Percentiles rank a stretch among this genome's conserved stretches.
Evolutionary conservation across 1,140 invertebrate species (phyloP).

Genomic region (Lycorma delicatula): DNA sequence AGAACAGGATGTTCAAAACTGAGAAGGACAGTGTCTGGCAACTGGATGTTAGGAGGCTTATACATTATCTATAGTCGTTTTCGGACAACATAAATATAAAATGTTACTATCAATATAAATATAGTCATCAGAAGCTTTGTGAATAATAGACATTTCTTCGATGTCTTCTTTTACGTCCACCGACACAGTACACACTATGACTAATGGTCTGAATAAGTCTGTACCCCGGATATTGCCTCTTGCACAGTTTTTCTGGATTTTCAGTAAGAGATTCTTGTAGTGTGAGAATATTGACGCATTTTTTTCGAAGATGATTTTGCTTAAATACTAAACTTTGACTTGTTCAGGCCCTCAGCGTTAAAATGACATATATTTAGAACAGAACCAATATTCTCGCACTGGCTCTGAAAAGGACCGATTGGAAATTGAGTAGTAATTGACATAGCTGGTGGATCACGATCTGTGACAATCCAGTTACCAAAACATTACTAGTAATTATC

Average conservation of each 20-base stretch:
- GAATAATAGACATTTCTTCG: neutral
- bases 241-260: neutral
- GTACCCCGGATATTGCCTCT: neutral
- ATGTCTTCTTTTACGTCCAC: neutral
- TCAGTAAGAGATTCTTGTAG: neutral
- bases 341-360: neutral
- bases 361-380: neutral
- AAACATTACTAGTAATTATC: no score
- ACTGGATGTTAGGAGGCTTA: neutral
- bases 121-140: neutral
- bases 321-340: neutral
- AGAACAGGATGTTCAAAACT: conserved; percentile 1
- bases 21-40: neutral
- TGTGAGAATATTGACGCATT: neutral
- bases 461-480: no score
- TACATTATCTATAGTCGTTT: conserved; percentile 20
- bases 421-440: no score
- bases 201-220: neutral
- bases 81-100: neutral
- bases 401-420: no score
- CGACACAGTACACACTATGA: neutral
- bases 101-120: neutral
- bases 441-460: no score
- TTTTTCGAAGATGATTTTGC: neutral
- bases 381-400: no score